These are phyloP conservation scores for Daktulosphaira vitifoliae DNA, from an alignment of 1,140 invertebrate species.

Conservation along the genomic window DNA sequence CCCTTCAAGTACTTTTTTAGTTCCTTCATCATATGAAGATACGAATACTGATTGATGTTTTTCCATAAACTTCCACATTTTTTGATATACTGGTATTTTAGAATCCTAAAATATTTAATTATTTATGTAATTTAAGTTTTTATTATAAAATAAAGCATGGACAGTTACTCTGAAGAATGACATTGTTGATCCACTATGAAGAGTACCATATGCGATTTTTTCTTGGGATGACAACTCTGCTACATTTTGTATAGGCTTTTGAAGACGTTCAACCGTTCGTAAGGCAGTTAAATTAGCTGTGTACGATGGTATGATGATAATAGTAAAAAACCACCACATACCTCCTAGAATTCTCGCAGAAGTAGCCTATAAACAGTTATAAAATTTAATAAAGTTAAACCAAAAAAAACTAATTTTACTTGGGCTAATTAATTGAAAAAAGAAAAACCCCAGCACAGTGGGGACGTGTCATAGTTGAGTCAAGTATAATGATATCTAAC, in stretches of 20 bases:
- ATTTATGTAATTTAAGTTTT: too few relatives aligned
- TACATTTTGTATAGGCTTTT: conserved; percentile 91
- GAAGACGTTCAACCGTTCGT: conserved; percentile 92
- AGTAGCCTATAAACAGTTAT: conserved; percentile 65
- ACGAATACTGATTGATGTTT: conserved; percentile 75
- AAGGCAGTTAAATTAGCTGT: conserved; percentile 96
- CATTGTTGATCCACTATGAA: conserved; percentile 91
- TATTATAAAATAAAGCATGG: too few relatives aligned
- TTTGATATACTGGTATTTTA: conserved; percentile 89
- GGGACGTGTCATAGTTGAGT: too few relatives aligned
- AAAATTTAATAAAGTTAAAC: neutral
- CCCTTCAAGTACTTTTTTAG: conserved; percentile 71
- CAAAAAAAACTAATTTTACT: conserved; percentile 40
- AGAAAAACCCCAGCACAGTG: too few relatives aligned
- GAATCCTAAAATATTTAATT: conserved; percentile 65
- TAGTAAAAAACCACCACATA: conserved; percentile 99
- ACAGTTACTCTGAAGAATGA: conserved; percentile 81
- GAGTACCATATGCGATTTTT: conserved; percentile 86
- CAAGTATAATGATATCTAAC: too few relatives aligned
- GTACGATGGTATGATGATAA: conserved; percentile 96
- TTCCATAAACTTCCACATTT: conserved; percentile 97
- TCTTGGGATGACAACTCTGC: conserved; percentile 90
- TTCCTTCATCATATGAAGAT: conserved; percentile 78
- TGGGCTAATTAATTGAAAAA: neutral
- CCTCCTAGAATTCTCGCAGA: conserved; percentile 88